A percentile compares a stretch with the other conserved stretches of the same genome.
These are phyloP conservation scores for Eupithecia inturbata DNA, from an alignment of 2,888 invertebrate genomes.

Conservation along the genomic window DNA sequence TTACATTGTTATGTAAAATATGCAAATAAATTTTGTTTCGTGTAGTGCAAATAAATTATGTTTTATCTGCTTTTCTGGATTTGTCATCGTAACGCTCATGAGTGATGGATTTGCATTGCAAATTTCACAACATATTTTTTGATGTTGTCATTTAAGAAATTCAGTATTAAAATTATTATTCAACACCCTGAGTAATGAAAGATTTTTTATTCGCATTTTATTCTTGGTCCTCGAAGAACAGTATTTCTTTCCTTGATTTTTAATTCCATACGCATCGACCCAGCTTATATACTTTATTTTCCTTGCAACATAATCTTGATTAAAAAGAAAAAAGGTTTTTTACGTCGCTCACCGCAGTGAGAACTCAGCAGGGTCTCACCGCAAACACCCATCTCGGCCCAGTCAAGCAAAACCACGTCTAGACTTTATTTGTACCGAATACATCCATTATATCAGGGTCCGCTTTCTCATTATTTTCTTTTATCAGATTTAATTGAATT, in stretches of 20 bases:
- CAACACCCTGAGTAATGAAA: not conserved
- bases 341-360: constrained; percentile 67
- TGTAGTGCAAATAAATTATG: constrained; percentile 30
- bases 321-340: constrained; percentile 60
- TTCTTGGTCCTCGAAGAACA: not conserved
- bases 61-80: constrained; percentile 24
- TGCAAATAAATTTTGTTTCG: constrained; percentile 45
- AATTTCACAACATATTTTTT: not conserved
- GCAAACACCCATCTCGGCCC: constrained; percentile 64
- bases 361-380: constrained; percentile 76
- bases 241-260: constrained; percentile 32
- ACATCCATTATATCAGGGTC: constrained; percentile 62
- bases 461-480: constrained; percentile 58
- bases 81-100: constrained; percentile 30
- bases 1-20: constrained; percentile 61
- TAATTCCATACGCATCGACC: constrained; percentile 30
- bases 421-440: constrained; percentile 69
- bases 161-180: not conserved
- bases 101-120: constrained; percentile 9
- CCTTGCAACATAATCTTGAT: constrained; percentile 57
- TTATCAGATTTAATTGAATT: constrained; percentile 53
- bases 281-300: constrained; percentile 41
- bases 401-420: constrained; percentile 77
- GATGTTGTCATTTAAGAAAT: not conserved
- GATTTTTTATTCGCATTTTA: not conserved